These are phyloP conservation scores for Falco naumanni DNA, from an alignment of 2,797 vertebrate genomes.

Conservation along the genomic window DNA sequence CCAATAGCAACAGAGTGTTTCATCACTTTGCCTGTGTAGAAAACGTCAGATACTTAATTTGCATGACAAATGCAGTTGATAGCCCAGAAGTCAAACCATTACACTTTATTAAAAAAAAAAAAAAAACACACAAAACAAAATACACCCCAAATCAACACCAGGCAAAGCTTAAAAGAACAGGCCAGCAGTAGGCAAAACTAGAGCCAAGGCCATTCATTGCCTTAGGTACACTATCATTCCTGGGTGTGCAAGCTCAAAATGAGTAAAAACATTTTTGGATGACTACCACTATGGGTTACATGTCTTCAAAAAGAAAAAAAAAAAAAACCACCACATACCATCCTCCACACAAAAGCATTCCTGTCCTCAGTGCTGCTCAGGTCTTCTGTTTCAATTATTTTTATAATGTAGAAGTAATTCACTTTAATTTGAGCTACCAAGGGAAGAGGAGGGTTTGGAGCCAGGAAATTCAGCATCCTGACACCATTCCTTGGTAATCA, in stretches of 20 bases:
- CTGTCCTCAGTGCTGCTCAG: not conserved
- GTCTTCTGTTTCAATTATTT: not conserved
- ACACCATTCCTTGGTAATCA: not conserved
- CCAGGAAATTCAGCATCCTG: not conserved
- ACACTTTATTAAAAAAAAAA: not conserved
- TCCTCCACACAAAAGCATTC: not conserved
- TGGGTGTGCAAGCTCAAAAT: not conserved
- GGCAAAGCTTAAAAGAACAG: not conserved
- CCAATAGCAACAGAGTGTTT: not conserved
- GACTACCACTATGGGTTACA: not conserved
- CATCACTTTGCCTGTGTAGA: not conserved
- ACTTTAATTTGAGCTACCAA: not conserved
- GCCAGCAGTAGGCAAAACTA: not conserved
- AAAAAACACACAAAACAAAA: not conserved
- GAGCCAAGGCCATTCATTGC: not conserved
- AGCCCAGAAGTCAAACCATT: not conserved
- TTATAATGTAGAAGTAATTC: not conserved
- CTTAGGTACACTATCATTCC: not conserved
- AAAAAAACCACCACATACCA: not conserved
- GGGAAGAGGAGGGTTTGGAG: not conserved
- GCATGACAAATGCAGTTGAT: not conserved
- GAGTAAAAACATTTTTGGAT: not conserved
- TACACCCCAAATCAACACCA: too few relatives aligned
- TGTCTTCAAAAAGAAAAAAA: not conserved
- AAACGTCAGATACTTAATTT: not conserved